A percentile compares a stretch with the other conserved stretches of the same genome.
Evolutionary conservation across 2,797 vertebrate species (phyloP).

Genomic region (Otus scops): DNA sequence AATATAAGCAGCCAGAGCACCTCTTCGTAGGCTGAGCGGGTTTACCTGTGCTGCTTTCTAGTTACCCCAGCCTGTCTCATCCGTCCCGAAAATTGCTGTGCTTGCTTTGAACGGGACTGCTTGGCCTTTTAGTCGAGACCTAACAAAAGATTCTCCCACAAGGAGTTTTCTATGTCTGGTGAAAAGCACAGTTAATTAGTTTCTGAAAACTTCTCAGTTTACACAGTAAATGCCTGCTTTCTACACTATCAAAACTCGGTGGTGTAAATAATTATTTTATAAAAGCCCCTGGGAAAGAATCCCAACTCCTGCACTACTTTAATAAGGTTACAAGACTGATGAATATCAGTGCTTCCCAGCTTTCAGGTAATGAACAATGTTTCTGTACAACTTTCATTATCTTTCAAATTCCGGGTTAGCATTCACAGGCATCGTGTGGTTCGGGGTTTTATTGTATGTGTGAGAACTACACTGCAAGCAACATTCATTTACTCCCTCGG

Average conservation of each 20-base stretch:
- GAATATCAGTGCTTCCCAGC: slow-evolving; percentile 32
- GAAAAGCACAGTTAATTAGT: slow-evolving; percentile 46
- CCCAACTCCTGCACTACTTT: slow-evolving; percentile 44
- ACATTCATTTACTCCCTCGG: slow-evolving; percentile 47
- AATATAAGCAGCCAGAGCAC: not conserved
- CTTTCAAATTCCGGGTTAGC: slow-evolving; percentile 51
- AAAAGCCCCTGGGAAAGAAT: slow-evolving; percentile 53
- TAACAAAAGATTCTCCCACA: slow-evolving; percentile 28
- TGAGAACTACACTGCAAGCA: slow-evolving; percentile 49
- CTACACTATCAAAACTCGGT: not conserved
- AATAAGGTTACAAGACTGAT: slow-evolving; percentile 52
- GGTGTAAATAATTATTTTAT: slow-evolving; percentile 39
- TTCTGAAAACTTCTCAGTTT: slow-evolving; percentile 45
- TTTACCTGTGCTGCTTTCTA: not conserved
- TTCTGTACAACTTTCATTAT: slow-evolving; percentile 64
- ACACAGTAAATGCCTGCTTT: slow-evolving; percentile 29
- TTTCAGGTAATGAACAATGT: slow-evolving; percentile 64
- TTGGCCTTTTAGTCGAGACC: not conserved
- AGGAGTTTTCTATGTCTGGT: slow-evolving; percentile 5
- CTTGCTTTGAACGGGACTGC: not conserved
- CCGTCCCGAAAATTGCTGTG: not conserved
- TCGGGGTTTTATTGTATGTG: slow-evolving; percentile 7
- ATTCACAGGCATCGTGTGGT: slow-evolving; percentile 44
- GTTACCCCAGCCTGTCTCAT: not conserved
- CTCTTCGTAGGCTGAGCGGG: not conserved